Percentiles rank a stretch among this genome's conserved stretches.
Evolutionary conservation across 2,797 vertebrate genomes (phyloP).

Genomic region (Lepilemur septentrionalis): DNA sequence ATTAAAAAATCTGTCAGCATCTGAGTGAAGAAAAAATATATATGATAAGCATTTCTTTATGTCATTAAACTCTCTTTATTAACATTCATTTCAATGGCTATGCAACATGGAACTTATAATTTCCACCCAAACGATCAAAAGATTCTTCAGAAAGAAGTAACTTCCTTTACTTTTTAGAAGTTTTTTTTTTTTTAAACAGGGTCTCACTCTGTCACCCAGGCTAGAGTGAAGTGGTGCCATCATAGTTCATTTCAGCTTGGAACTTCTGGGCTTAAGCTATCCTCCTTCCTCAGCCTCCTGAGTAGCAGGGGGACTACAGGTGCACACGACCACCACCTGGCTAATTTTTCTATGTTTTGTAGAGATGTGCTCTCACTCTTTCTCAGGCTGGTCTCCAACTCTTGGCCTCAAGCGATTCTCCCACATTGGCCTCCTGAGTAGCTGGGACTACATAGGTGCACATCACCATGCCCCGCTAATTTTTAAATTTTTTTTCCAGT

Average conservation of each 20-base stretch:
- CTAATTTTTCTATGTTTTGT: not conserved
- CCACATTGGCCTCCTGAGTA: not conserved
- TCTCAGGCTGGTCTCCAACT: not conserved
- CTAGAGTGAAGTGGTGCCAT: not conserved
- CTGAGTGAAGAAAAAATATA: no score
- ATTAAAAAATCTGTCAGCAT: no score
- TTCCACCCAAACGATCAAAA: not conserved
- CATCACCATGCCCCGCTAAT: not conserved
- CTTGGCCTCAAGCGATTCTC: not conserved
- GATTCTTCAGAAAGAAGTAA: not conserved
- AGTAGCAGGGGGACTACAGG: not conserved
- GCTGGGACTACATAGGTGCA: not conserved
- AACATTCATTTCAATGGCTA: not conserved
- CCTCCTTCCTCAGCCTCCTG: not conserved
- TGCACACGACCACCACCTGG: not conserved
- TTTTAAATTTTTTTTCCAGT: no score
- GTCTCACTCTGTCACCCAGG: not conserved
- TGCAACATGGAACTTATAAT: not conserved
- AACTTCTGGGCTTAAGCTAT: not conserved
- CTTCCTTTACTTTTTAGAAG: no score
- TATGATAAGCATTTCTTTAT: not conserved
- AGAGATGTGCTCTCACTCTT: not conserved
- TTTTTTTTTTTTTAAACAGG: no score
- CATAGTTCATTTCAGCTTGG: not conserved
- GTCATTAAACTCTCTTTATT: not conserved